Evolutionary conservation across 2,888 invertebrate species (phyloP), one percentile per base, ranked within the genome.

Genomic region (Amiota minor): DNA sequence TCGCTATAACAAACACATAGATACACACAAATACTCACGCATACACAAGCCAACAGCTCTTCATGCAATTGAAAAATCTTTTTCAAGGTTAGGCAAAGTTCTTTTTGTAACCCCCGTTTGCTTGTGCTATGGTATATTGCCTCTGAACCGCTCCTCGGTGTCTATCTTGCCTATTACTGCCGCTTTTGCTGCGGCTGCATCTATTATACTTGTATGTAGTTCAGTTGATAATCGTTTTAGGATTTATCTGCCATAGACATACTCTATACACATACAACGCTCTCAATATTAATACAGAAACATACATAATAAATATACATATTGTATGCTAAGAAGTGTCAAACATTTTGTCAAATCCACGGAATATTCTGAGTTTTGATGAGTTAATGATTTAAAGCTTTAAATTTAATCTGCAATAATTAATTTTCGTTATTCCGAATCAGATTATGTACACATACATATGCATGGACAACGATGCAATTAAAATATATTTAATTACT

Each of bases 81-180:
- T 69, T 56, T 65, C 79, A 80, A 76, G 80, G 81, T 73, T 77
- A 62, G 69, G 65, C 70, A 9, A 71, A 64, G 64, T 72, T 70
- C 23, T 49, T 75, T 74, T 67, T 9, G 18, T 9, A 16, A 69
- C 71, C 78, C 53, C 56, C 55, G 46, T 56, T 45, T 65, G 61
- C 70, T 18, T 18, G n/a, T 67, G 49, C 23, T 49, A 9, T 18
- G 35, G 47, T n/a, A 65, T 16, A 18, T 65, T 53, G 59, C 10
- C 16, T 59, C 18, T 59, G 59, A n/a, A 16, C 10, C 9, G 11
- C n/a, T 20, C 0, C 11, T 9, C 56, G 56, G 10, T 56, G 1
- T 56, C 23, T 23, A 23, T 23, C 23, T 23, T 23, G 23, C 2
- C 35, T 35, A 6, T 8, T 16, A 20, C 16, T 20, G 16, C 8